Evolutionary conservation across 2,113 vertebrate genomes (phyloP).

Genomic region (Melanerpes aurifrons): DNA sequence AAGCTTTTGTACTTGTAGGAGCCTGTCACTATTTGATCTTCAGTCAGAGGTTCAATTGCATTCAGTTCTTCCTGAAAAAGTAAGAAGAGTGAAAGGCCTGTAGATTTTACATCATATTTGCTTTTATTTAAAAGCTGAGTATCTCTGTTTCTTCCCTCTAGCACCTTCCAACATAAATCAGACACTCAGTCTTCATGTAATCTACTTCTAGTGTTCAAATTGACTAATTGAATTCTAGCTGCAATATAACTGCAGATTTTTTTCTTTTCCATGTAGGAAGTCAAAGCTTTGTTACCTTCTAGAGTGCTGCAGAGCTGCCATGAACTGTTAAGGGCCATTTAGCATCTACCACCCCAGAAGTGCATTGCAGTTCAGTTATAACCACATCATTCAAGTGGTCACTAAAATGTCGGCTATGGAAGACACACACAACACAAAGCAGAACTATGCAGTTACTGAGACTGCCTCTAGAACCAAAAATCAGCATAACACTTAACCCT

Average conservation of each 20-base stretch:
- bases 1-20: slow-evolving; percentile 80
- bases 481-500: neutral
- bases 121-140: neutral
- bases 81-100: neutral
- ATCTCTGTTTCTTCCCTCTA: neutral
- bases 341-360: neutral
- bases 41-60: slow-evolving; percentile 76
- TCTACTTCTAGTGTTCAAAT: neutral
- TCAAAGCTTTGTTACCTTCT: neutral
- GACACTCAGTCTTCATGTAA: neutral
- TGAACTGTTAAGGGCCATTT: neutral
- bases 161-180: neutral
- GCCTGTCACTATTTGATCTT: slow-evolving; percentile 82
- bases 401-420: neutral
- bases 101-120: neutral
- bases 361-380: neutral
- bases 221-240: neutral
- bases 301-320: neutral
- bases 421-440: neutral
- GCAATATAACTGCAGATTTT: neutral
- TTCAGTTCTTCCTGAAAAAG: slow-evolving; percentile 76
- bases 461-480: neutral
- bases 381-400: neutral
- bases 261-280: neutral
- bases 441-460: neutral